Conservation (phyloP, 2,888 invertebrate genomes). For the Epinotia nisella region DNA sequence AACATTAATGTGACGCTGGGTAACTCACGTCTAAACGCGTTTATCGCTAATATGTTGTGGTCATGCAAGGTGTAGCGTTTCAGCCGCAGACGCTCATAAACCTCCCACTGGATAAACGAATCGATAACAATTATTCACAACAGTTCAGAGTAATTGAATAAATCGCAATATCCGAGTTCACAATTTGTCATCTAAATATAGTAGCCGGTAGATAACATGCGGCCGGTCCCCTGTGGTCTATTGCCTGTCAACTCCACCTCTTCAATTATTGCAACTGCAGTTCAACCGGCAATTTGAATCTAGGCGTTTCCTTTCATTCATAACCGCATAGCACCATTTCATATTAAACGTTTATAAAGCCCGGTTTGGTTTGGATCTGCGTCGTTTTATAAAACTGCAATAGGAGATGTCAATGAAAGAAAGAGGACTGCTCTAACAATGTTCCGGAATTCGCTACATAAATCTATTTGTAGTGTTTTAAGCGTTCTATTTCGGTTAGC, state of each 20-base stretch:
- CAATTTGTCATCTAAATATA: conserved; percentile 68
- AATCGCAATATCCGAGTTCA: conserved; percentile 63
- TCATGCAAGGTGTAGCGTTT: conserved; percentile 58
- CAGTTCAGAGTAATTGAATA: conserved; percentile 56
- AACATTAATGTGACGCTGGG: conserved; percentile 49
- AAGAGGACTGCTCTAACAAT: conserved; percentile 10
- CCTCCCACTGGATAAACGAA: conserved; percentile 19
- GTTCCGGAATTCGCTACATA: conserved; percentile 29
- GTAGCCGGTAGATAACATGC: conserved; percentile 58
- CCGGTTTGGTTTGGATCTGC: neutral
- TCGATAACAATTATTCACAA: conserved; percentile 30
- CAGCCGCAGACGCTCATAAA: conserved; percentile 54
- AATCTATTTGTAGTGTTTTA: conserved; percentile 47
- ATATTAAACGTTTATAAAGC: conserved; percentile 12
- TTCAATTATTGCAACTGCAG: conserved; percentile 73
- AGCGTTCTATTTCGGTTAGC: conserved; percentile 71
- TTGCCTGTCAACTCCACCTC: conserved; percentile 62
- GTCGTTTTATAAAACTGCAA: neutral
- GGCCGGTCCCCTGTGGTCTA: conserved; percentile 62
- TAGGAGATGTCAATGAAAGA: neutral
- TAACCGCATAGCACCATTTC: conserved; percentile 52
- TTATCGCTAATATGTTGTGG: conserved; percentile 58
- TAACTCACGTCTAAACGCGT: conserved; percentile 53
- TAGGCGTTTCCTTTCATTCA: conserved; percentile 67
- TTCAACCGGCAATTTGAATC: conserved; percentile 67